Evolutionary conservation across 2,113 vertebrate species (phyloP), one percentile per base, ranked within the genome.

Genomic region (Toxotes chatareus): DNA sequence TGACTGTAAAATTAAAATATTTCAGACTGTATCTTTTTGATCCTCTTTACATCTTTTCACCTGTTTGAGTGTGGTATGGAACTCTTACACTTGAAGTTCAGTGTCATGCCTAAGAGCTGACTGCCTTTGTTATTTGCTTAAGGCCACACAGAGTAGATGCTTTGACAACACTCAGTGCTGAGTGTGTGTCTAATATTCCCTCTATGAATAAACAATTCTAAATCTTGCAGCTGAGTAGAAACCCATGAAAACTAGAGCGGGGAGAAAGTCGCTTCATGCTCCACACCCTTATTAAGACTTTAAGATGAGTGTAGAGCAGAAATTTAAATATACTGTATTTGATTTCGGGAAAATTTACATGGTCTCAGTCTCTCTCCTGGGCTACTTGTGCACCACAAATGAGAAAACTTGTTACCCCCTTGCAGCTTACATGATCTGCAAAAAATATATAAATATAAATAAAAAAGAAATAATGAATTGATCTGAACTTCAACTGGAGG

Each of bases 321-420:
- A 67, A 73, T 82, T 81, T 80, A 61, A 86, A 87, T 80, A 70
- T 80, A n/a, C 60, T 67, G 9, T 78, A 83, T 92, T 76, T 87
- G 55, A 73, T 88, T 91, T 12, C 12, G 40, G 31, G 27, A 44
- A 53, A 73, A 75, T 60, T 42, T 75, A 42, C 75, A 72, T 61
- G 76, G 38, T 60, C 60, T 73, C 60, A 27, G 34, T 36, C 36
- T 76, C 34, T 90, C 77, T 83, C 76, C 46, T 47, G 64, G 51
- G 70, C 44, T 23, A 5, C 59, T 79, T 3, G 5, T 57, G 61
- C 64, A 69, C 31, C 42, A 53, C 85, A 86, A 90, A 91, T 81
- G 86, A 82, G 62, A 86, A 83, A 60, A 79, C 49, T 61, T 68
- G 78, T 80, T 85, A 64, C 57, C 69, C 68, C 65, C 73, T 49